Evolutionary conservation across 1,140 invertebrate species (phyloP).

Genomic region (Agrilus planipennis): DNA sequence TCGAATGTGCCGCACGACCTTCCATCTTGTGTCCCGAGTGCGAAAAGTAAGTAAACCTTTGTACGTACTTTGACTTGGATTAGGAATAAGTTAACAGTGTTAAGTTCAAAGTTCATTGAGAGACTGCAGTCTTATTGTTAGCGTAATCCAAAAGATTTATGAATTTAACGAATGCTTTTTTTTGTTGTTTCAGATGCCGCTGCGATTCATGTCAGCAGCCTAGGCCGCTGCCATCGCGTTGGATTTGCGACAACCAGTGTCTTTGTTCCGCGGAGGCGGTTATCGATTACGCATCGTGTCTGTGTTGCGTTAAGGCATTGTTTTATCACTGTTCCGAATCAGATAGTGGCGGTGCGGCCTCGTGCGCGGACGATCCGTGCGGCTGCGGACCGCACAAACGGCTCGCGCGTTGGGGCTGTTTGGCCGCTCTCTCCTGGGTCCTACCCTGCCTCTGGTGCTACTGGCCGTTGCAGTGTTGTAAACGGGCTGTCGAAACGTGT

Average conservation of each 20-base stretch:
- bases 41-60: too few relatives aligned
- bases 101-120: too few relatives aligned
- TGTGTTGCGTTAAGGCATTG: slow-evolving; percentile 85
- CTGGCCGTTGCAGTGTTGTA: slow-evolving; percentile 76
- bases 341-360: slow-evolving; percentile 48
- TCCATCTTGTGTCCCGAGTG: slow-evolving; percentile 45
- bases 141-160: too few relatives aligned
- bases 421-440: slow-evolving; percentile 62
- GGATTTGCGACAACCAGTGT: slow-evolving; percentile 79
- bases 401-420: slow-evolving; percentile 69
- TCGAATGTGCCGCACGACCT: slow-evolving; percentile 17
- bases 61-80: too few relatives aligned
- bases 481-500: slow-evolving; percentile 63
- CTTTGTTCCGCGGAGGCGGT: slow-evolving; percentile 74
- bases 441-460: slow-evolving; percentile 85
- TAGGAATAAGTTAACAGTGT: too few relatives aligned
- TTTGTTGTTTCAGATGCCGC: slow-evolving; percentile 65
- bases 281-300: slow-evolving; percentile 79
- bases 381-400: slow-evolving; percentile 62
- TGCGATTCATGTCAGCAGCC: slow-evolving; percentile 80
- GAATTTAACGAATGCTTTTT: too few relatives aligned
- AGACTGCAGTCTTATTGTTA: too few relatives aligned
- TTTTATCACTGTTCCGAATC: slow-evolving; percentile 84
- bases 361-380: slow-evolving; percentile 75
- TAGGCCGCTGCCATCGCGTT: slow-evolving; percentile 67